Base-by-base conservation (phyloP, 2,113 vertebrate genomes). In the Sialia sialis region DNA sequence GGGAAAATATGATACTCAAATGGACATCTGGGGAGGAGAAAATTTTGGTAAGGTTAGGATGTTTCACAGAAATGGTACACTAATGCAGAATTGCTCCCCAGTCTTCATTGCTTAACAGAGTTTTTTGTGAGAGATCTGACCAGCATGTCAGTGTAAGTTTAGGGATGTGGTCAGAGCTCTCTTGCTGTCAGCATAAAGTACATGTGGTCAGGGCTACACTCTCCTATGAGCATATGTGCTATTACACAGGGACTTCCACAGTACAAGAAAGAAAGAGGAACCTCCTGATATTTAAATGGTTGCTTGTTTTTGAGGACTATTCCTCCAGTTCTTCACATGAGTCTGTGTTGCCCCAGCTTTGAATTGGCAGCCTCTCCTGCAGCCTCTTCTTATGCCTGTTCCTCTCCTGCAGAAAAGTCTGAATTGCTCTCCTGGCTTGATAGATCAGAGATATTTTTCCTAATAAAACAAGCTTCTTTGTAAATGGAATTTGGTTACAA, bases 21-120 rank as follows among this genome's bases (percentile, higher is more conserved):
- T 99, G 99, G 99, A 99, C 96, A 99, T 99, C 97, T 99, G 99
- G 99, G 99, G 99, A 56, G 99, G 99, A 91, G 99, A 99, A 97
- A 99, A 99, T 96, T 99, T 99, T 90, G 99, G 99, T 99, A 94
- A 99, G 99, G 92, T 79, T 22, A 56, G 38, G 10, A 18, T 77
- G 7, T 41, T 93, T 80, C 26, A 62, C 39, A 36, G 32, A 16
- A 77, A 59, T 73, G 22, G 38, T 14, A 17, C 22, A 26, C 7
- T 64, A 38, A 77, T 10, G 21, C n/a, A 62, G 34, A 79, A 38
- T 4, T 7, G 16, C 26, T 85, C 76, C 36, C 8, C 25, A 60
- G 29, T 38, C 39, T 87, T 87, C 26, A 2, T 18, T 0, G 0
- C 21, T 64, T 70, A 19, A 17, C 56, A 56, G 34, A 84, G 13